These are phyloP conservation scores for Dendrocopos noguchii DNA, from an alignment of 2,113 vertebrate genomes.

Conservation along the genomic window DNA sequence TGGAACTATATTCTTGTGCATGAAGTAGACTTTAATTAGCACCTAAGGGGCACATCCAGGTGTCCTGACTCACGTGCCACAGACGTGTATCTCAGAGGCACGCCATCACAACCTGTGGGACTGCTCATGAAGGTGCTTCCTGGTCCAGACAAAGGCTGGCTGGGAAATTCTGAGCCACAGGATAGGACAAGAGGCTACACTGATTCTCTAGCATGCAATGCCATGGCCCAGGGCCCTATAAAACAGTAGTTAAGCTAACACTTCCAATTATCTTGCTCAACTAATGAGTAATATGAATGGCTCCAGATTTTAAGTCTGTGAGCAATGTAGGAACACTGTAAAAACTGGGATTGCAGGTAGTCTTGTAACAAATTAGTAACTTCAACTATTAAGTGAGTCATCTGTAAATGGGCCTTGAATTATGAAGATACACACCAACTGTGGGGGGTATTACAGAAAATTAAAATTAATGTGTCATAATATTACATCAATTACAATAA, in stretches of 20 bases:
- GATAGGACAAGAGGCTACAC: neutral
- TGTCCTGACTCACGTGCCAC: neutral
- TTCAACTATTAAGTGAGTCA: neutral
- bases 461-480: conserved; percentile 8
- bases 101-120: neutral
- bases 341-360: conserved; percentile 7
- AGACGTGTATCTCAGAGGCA: neutral
- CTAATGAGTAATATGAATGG: neutral
- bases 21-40: conserved; percentile 42
- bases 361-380: conserved; percentile 10
- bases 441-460: conserved; percentile 12
- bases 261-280: conserved; percentile 1
- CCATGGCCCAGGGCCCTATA: neutral
- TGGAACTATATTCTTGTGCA: conserved; percentile 29
- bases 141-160: neutral
- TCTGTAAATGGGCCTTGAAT: neutral
- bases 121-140: neutral
- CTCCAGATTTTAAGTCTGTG: conserved; percentile 42
- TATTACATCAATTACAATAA: conserved; percentile 5
- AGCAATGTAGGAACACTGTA: conserved; percentile 20
- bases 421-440: neutral
- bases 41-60: conserved; percentile 11
- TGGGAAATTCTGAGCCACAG: neutral
- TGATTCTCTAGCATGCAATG: neutral
- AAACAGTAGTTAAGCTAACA: neutral